Evolutionary conservation across 1,140 invertebrate species (phyloP), one percentile per base, ranked within the genome.

Genomic region (Drosophila pachea): DNA sequence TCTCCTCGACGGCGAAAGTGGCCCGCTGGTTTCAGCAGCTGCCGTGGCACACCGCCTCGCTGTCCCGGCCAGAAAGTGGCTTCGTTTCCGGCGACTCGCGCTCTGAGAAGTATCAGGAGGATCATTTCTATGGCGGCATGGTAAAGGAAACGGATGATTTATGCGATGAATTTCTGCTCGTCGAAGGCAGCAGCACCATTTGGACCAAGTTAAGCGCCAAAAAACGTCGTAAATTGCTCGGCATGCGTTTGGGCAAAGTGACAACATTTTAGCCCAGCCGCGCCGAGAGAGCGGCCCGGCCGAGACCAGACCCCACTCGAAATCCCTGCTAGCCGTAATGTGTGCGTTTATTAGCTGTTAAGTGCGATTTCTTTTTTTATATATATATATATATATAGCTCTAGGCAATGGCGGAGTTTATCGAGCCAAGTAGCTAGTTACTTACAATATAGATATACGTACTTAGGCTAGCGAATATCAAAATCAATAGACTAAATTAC

Each of bases 11-110:
- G 63, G 93, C 93, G 35, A 94, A 94, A 90, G 93, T 94, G 77
- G 92, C 93, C 68, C 91, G 93, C 42, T 94, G 94, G 94, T 94
- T 94, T 81, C 93, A 94, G 64, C 91, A 93, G 65, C 88, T 93
- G 31, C 92, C 92, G 14, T 91, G 91, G 43, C 78, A 91, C 3
- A 92, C 92, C 14, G 78, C 90, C 48, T 92, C 92, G 5, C 89
- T 94, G 47, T 94, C 93, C 11, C 89, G 93, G 11, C 93, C 93
- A 1, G 94, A 94, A 81, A 94, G 93, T 81, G 94, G 94, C 2
- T 94, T 94, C 84, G 91, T 94, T 7, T 94, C 93, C 5, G 92
- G 91, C n/a, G 91, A 89, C 52, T 89, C 89, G 62, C 89, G 89
- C 31, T 89, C 89, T 16, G 87, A 88, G 63, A 87, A 88, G 69